Evolutionary conservation across 2,888 invertebrate species (phyloP).

Genomic region (Phortica magna): DNA sequence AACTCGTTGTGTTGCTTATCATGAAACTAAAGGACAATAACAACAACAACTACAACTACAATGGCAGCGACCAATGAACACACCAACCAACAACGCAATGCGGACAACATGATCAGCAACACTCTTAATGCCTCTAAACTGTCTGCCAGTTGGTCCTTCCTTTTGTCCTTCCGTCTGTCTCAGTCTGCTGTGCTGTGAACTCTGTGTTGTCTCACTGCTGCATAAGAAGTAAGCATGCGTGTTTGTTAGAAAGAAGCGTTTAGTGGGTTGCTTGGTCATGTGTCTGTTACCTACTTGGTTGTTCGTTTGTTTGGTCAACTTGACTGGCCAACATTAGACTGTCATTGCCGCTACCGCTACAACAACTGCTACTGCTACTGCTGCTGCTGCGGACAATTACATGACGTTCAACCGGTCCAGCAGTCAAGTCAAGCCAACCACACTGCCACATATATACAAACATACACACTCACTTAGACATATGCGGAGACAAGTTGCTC

Average conservation of each 20-base stretch:
- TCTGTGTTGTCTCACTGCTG: constrained; percentile 2
- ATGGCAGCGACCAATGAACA: neutral
- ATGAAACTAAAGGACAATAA: neutral
- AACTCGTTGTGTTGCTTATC: constrained; percentile 7
- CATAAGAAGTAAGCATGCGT: neutral
- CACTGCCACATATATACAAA: constrained; percentile 33
- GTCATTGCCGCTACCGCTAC: constrained; percentile 36
- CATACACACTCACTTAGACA: constrained; percentile 49
- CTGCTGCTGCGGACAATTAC: constrained; percentile 59
- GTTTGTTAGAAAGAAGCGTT: neutral
- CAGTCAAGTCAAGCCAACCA: constrained; percentile 35
- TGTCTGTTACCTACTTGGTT: constrained; percentile 24
- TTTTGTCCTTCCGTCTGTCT: neutral
- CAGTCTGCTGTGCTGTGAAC: neutral
- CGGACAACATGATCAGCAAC: constrained; percentile 4
- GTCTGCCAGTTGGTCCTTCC: neutral
- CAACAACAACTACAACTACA: neutral
- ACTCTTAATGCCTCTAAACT: constrained; percentile 21
- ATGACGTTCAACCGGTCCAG: constrained; percentile 48
- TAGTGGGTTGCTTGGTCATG: constrained; percentile 12
- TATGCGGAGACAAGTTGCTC: too few species aligned
- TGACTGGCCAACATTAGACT: constrained; percentile 27
- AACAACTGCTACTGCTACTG: constrained; percentile 33
- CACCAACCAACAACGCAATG: constrained; percentile 2
- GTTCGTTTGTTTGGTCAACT: constrained; percentile 24